A percentile compares a stretch with the other conserved stretches of the same genome.
These are phyloP conservation scores for Rutilus rutilus DNA, from an alignment of 2,113 vertebrate genomes.

Conservation along the genomic window DNA sequence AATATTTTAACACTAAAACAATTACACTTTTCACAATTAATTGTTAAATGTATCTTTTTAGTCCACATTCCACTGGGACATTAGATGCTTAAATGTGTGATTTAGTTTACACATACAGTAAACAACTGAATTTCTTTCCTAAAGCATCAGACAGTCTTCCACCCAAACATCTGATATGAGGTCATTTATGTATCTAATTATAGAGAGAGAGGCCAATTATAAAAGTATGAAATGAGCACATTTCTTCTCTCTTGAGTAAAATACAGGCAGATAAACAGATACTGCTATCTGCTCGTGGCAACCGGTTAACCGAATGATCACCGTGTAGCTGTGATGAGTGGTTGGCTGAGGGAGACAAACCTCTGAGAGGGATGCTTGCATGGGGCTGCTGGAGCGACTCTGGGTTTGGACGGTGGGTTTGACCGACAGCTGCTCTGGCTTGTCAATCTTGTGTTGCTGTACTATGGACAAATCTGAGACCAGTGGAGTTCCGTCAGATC, in stretches of 20 bases:
- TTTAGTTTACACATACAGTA: background rate
- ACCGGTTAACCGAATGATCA: background rate
- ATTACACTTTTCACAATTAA: background rate
- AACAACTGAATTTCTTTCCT: background rate
- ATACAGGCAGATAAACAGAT: conserved; percentile 13
- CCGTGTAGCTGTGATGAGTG: background rate
- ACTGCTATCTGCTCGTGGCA: conserved; percentile 1
- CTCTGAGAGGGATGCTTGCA: conserved; percentile 83
- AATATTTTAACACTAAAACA: background rate
- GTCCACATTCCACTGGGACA: too few species aligned
- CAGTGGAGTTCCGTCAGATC: conserved; percentile 73
- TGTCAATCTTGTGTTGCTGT: conserved; percentile 76
- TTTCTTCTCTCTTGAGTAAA: background rate
- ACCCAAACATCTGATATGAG: conserved; percentile 21
- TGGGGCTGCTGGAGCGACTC: conserved; percentile 75
- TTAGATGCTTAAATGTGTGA: background rate
- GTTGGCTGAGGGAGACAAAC: conserved; percentile 64
- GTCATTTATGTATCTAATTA: conserved; percentile 23
- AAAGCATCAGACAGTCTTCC: background rate
- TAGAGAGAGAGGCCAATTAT: conserved; percentile 13
- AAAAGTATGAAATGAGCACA: background rate
- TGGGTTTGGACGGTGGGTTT: conserved; percentile 77
- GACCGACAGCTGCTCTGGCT: conserved; percentile 73
- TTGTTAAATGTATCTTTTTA: background rate
- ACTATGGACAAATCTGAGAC: conserved; percentile 78